A percentile compares a stretch with the other conserved stretches of the same genome.
Evolutionary conservation across 2,888 invertebrate species (phyloP).

Genomic region (Marasmarcha lunaedactyla): DNA sequence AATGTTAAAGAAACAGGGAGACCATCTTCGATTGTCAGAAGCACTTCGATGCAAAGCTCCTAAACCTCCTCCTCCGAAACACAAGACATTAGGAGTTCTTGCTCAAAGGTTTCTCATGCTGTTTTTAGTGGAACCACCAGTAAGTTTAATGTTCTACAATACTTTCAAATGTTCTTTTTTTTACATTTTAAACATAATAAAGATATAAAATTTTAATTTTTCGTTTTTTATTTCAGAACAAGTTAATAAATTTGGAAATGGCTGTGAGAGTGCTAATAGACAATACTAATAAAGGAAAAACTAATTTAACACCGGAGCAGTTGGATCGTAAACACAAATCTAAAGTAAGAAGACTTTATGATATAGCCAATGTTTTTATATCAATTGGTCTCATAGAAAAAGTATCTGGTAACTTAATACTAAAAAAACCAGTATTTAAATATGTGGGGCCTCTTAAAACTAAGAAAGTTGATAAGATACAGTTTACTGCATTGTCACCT

Average conservation of each 20-base stretch:
- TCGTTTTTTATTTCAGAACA: slow-evolving; percentile 53
- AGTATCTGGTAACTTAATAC: slow-evolving; percentile 70
- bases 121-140: slow-evolving; percentile 74
- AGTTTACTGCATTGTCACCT: slow-evolving; percentile 38
- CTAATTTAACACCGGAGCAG: slow-evolving; percentile 58
- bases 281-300: slow-evolving; percentile 56
- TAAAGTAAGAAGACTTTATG: slow-evolving; percentile 79
- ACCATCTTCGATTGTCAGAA: slow-evolving; percentile 60
- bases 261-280: slow-evolving; percentile 75
- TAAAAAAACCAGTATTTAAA: slow-evolving; percentile 76
- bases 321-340: slow-evolving; percentile 72
- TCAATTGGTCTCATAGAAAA: slow-evolving; percentile 80
- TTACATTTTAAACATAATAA: too few species aligned
- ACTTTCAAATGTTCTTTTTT: too few species aligned
- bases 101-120: slow-evolving; percentile 80
- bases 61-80: slow-evolving; percentile 65
- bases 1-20: slow-evolving; percentile 72
- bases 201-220: too few species aligned
- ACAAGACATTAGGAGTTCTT: slow-evolving; percentile 76
- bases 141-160: too few species aligned
- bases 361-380: slow-evolving; percentile 82
- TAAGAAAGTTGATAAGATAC: slow-evolving; percentile 39
- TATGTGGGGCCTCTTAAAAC: slow-evolving; percentile 70
- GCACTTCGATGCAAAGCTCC: slow-evolving; percentile 60
- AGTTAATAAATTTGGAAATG: slow-evolving; percentile 75